phyloP scores from a whole-genome alignment of 2,113 vertebrate genomes.

The Aegithalos caudatus region DNA sequence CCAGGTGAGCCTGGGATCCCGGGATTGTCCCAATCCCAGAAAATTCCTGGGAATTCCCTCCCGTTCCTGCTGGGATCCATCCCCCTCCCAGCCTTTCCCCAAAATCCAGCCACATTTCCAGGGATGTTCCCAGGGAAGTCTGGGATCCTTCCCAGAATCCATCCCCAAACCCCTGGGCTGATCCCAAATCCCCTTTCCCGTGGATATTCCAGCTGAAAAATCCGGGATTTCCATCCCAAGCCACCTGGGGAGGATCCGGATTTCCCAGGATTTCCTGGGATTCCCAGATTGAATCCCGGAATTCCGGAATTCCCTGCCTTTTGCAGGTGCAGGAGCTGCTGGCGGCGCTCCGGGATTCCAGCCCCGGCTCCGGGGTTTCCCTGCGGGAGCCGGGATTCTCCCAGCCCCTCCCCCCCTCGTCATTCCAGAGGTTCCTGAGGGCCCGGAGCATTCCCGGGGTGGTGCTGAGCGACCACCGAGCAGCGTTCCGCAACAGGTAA shows the following conservation, averaged over 20 bases:
- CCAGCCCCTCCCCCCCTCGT: slow-evolving; percentile 88
- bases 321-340: slow-evolving; percentile 72
- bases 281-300: no score
- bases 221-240: neutral
- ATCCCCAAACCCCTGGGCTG: no score
- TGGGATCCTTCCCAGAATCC: no score
- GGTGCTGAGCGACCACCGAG: slow-evolving; percentile 82
- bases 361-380: neutral
- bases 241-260: neutral
- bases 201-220: neutral
- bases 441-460: slow-evolving; percentile 80
- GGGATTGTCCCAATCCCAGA: neutral
- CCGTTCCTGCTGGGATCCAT: no score
- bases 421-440: slow-evolving; percentile 90
- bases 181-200: neutral
- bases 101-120: neutral
- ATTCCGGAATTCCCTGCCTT: neutral
- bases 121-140: neutral
- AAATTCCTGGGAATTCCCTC: no score
- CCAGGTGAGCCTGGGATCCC: slow-evolving; percentile 67
- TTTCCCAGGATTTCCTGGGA: no score
- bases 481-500: slow-evolving; percentile 63
- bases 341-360: slow-evolving; percentile 1
- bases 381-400: slow-evolving; percentile 46
- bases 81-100: no score